These are phyloP conservation scores for Xiphophorus birchmanni DNA, from an alignment of 2,797 vertebrate genomes.

Conservation along the genomic window DNA sequence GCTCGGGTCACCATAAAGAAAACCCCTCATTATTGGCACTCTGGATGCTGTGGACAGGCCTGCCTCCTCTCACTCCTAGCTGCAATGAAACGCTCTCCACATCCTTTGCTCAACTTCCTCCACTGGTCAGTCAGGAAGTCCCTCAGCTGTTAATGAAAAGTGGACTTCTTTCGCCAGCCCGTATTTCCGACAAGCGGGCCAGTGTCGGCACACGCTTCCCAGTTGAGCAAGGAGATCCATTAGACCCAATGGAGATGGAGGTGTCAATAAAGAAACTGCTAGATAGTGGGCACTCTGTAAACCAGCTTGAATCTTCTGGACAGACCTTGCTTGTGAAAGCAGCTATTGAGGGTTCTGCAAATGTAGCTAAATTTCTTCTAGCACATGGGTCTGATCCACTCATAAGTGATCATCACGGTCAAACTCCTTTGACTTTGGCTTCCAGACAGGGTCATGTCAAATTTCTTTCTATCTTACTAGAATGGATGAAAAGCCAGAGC, in stretches of 20 bases:
- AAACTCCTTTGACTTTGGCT: slow-evolving; percentile 81
- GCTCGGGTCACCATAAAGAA: slow-evolving; percentile 75
- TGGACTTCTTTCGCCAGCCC: slow-evolving; percentile 62
- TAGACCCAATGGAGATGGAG: slow-evolving; percentile 65
- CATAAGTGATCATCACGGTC: slow-evolving; percentile 79
- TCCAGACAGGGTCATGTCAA: slow-evolving; percentile 80
- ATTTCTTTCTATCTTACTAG: slow-evolving; percentile 78
- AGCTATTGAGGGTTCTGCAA: slow-evolving; percentile 76
- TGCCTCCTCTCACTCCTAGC: slow-evolving; percentile 65
- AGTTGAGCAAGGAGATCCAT: slow-evolving; percentile 47
- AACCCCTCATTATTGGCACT: slow-evolving; percentile 80
- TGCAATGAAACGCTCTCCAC: slow-evolving; percentile 10
- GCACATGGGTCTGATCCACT: slow-evolving; percentile 75
- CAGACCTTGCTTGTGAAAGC: slow-evolving; percentile 78
- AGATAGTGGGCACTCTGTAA: slow-evolving; percentile 73
- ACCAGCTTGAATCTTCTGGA: slow-evolving; percentile 70
- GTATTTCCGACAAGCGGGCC: slow-evolving; percentile 50
- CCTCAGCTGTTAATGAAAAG: slow-evolving; percentile 79
- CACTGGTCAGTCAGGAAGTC: slow-evolving; percentile 76
- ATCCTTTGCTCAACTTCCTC: slow-evolving; percentile 51
- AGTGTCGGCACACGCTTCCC: slow-evolving; percentile 51
- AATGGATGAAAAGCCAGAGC: slow-evolving; percentile 70
- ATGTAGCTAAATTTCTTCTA: slow-evolving; percentile 75
- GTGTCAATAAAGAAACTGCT: slow-evolving; percentile 73
- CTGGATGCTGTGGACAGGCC: slow-evolving; percentile 83